Percentiles rank a stretch among this genome's conserved stretches.
phyloP scores from a whole-genome alignment of 1,140 invertebrate genomes.

The Dreissena rostriformis region DNA sequence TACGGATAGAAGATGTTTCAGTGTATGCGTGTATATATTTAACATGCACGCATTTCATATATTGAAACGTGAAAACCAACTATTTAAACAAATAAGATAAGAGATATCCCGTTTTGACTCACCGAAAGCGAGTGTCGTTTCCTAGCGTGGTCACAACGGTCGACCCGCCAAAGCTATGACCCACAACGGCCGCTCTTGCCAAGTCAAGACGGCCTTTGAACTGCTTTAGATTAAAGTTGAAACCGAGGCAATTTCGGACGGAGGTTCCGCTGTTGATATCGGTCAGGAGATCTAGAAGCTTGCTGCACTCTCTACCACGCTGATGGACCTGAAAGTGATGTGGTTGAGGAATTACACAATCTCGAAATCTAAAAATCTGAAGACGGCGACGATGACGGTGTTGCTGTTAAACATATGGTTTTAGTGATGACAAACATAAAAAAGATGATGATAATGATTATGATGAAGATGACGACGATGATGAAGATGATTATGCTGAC shows the following conservation, averaged over 20 bases:
- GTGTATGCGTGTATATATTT: too few species aligned
- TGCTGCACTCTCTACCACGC: slow-evolving; percentile 83
- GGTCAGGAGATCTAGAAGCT: slow-evolving; percentile 83
- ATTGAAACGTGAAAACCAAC: too few species aligned
- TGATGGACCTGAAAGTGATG: slow-evolving; percentile 79
- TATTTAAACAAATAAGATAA: neutral
- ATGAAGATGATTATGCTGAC: neutral
- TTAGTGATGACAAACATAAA: neutral
- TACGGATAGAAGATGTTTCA: too few species aligned
- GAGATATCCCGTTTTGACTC: slow-evolving; percentile 63
- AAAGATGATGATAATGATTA: neutral
- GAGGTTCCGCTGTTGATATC: slow-evolving; percentile 83
- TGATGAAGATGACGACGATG: neutral
- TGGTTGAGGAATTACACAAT: too few species aligned
- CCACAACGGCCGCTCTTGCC: slow-evolving; percentile 83
- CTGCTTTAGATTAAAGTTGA: slow-evolving; percentile 79
- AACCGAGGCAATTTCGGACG: slow-evolving; percentile 83
- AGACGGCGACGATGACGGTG: neutral
- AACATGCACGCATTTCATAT: too few species aligned
- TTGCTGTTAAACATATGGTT: neutral
- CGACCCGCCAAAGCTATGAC: slow-evolving; percentile 88
- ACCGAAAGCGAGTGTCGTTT: slow-evolving; percentile 84
- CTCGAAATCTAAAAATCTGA: neutral
- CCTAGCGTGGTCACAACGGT: slow-evolving; percentile 84
- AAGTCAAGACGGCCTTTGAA: slow-evolving; percentile 84